Evolutionary conservation across 2,888 invertebrate species (phyloP).

Genomic region (Petrolisthes manimaculis): DNA sequence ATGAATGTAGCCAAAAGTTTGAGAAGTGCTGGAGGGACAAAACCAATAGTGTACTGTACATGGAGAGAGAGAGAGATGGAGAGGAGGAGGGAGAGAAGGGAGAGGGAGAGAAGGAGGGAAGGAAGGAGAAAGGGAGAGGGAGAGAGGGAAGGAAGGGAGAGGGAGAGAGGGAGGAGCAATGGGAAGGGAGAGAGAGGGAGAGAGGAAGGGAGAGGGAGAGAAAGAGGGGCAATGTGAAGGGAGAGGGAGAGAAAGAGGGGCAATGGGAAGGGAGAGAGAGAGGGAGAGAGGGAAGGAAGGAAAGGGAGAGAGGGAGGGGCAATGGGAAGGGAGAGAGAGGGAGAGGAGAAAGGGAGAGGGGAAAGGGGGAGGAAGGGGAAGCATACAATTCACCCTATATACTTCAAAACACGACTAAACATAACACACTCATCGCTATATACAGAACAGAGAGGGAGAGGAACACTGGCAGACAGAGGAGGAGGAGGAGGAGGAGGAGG

Average conservation of each 20-base stretch:
- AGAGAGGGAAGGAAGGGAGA: background rate
- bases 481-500: background rate
- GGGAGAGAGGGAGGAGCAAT: background rate
- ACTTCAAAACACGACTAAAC: no score
- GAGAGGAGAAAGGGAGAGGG: conserved; percentile 13
- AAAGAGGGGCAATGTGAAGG: background rate
- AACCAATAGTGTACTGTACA: background rate
- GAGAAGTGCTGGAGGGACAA: no score
- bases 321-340: no score
- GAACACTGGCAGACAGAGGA: background rate
- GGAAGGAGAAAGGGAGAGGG: background rate
- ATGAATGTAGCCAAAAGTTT: no score
- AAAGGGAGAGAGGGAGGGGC: background rate
- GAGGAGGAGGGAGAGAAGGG: background rate
- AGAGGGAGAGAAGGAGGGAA: conserved; percentile 10
- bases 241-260: background rate
- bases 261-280: background rate
- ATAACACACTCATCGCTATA: background rate
- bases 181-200: no score
- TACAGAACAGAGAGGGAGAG: background rate
- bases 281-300: background rate
- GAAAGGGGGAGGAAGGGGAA: background rate
- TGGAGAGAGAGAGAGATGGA: background rate
- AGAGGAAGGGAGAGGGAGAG: background rate
- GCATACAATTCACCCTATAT: no score